Conservation (phyloP, 2,797 vertebrate genomes). For the Loriculus beryllinus region DNA sequence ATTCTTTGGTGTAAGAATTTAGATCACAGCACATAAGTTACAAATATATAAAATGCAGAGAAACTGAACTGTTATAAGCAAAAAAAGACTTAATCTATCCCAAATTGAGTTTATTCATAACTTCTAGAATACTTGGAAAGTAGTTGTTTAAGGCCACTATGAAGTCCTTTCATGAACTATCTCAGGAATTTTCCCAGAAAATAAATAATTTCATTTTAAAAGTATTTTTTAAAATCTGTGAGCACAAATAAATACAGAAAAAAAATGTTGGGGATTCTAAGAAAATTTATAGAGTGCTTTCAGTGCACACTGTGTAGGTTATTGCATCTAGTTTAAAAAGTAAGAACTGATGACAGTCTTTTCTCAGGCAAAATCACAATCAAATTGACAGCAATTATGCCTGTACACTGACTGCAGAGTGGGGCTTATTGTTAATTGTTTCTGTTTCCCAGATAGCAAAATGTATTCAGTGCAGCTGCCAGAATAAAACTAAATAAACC, state of each 20-base stretch:
- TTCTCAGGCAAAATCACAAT: slow-evolving; percentile 39
- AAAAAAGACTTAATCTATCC: not conserved
- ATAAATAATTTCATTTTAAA: not conserved
- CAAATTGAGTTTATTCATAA: not conserved
- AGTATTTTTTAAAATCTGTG: not conserved
- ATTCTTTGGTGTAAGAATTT: not conserved
- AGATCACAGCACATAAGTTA: not conserved
- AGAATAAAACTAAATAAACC: slow-evolving; percentile 17
- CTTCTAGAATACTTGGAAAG: not conserved
- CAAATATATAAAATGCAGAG: not conserved
- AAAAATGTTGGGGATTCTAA: not conserved
- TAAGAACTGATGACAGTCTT: not conserved
- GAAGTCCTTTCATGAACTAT: not conserved
- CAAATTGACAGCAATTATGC: slow-evolving; percentile 49
- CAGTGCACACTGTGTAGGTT: not conserved
- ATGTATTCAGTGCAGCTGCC: not conserved
- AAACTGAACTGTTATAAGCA: not conserved
- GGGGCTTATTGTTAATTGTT: slow-evolving; percentile 34
- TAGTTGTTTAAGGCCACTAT: not conserved
- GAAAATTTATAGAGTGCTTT: not conserved
- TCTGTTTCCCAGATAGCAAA: slow-evolving; percentile 33
- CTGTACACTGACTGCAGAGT: slow-evolving; percentile 7
- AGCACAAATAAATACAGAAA: not conserved
- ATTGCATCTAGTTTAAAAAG: not conserved
- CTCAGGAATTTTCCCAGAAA: not conserved